Evolutionary conservation across 2,888 invertebrate species (phyloP).

Genomic region (Calliphora vomitoria): DNA sequence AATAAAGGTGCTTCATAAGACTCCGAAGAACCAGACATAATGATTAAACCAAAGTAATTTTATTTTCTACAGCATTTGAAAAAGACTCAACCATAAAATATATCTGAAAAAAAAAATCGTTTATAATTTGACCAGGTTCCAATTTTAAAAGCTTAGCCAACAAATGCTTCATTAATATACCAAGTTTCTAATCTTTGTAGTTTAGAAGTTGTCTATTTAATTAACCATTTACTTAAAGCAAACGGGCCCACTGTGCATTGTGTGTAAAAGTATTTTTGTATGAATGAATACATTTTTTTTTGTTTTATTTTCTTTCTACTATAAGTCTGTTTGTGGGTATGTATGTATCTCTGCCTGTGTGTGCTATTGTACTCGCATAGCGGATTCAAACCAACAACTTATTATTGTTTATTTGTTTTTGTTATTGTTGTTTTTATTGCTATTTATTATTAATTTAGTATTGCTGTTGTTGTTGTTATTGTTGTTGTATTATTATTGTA

Average conservation of each 20-base stretch:
- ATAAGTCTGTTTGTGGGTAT: not conserved
- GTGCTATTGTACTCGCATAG: conserved; percentile 60
- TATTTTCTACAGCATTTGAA: too few species aligned
- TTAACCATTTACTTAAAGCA: not conserved
- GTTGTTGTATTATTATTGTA: conserved; percentile 25
- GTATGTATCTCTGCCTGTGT: conserved; percentile 28
- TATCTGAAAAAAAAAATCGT: too few species aligned
- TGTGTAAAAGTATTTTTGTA: conserved; percentile 37
- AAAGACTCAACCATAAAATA: too few species aligned
- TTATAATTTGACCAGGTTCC: too few species aligned
- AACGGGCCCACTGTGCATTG: conserved; percentile 19
- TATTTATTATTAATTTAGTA: conserved; percentile 51
- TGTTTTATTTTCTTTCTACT: not conserved
- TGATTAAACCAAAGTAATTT: too few species aligned
- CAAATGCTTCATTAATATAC: too few species aligned
- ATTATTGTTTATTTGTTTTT: conserved; percentile 53
- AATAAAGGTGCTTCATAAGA: too few species aligned
- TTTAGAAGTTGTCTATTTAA: too few species aligned
- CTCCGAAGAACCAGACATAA: too few species aligned
- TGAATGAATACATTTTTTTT: conserved; percentile 50
- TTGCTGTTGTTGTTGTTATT: conserved; percentile 43
- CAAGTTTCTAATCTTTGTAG: too few species aligned
- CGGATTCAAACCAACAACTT: conserved; percentile 62
- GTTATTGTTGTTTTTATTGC: conserved; percentile 35
- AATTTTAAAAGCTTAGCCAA: too few species aligned